phyloP scores from a whole-genome alignment of 1,140 invertebrate genomes.

The Caenorhabditis brenneri region DNA sequence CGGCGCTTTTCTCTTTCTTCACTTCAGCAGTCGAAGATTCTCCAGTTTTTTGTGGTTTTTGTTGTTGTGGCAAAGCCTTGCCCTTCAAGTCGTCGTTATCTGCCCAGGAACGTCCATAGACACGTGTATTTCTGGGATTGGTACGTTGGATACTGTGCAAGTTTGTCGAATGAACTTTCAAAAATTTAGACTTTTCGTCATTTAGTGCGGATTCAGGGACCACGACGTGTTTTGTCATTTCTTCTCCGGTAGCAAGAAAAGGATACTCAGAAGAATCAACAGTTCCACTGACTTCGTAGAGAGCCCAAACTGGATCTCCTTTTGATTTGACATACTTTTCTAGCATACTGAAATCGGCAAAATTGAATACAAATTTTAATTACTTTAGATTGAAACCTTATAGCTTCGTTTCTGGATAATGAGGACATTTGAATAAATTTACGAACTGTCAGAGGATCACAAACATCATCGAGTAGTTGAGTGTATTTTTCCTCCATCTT shows the following conservation, averaged over 20 bases:
- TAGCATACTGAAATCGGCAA: background rate
- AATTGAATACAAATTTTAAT: background rate
- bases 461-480: background rate
- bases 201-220: background rate
- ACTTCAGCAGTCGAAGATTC: background rate
- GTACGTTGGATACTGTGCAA: constrained; percentile 11
- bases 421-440: background rate
- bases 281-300: constrained; percentile 27
- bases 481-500: background rate
- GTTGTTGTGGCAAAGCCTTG: background rate
- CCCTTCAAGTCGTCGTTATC: background rate
- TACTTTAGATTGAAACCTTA: background rate
- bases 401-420: background rate
- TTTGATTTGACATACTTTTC: background rate
- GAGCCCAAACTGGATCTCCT: background rate
- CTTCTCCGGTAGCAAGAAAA: background rate
- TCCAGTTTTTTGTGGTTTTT: background rate
- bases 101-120: constrained; percentile 24
- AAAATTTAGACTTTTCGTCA: background rate
- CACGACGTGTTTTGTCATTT: background rate
- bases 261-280: background rate
- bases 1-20: background rate
- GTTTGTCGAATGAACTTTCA: background rate
- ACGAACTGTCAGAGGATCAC: background rate
- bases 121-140: background rate